Percentiles rank a stretch among this genome's conserved stretches.
Evolutionary conservation across 2,113 vertebrate genomes (phyloP).

Genomic region (Empidonax alnorum): DNA sequence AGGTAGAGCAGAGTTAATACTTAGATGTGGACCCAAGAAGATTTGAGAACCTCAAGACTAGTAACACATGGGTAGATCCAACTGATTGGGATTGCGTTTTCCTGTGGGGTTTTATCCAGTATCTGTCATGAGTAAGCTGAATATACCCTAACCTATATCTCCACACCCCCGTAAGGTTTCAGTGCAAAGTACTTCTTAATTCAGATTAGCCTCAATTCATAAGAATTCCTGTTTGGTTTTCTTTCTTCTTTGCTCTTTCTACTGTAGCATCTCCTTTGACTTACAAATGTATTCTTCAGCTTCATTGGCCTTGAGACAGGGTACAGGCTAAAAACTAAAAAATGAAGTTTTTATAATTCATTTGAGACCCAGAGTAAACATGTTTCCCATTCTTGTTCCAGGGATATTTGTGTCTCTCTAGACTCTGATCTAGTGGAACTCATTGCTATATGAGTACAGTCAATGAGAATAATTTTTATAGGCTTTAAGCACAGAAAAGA

Average conservation of each 20-base stretch:
- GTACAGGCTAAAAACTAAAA: not conserved
- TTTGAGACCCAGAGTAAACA: not conserved
- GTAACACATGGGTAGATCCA: not conserved
- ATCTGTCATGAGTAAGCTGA: not conserved
- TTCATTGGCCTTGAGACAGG: not conserved
- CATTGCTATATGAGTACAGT: not conserved
- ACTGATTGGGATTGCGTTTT: not conserved
- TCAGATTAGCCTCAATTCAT: not conserved
- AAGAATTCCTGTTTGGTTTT: not conserved
- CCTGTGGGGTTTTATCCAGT: not conserved
- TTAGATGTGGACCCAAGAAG: rapidly evolving
- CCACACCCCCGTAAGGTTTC: rapidly evolving
- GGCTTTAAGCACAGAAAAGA: not conserved
- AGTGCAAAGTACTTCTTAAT: not conserved
- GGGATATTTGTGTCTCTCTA: not conserved
- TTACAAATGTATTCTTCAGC: not conserved
- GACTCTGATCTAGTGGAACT: not conserved
- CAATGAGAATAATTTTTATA: not conserved
- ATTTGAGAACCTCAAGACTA: not conserved
- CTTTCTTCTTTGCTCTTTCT: not conserved
- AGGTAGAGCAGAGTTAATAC: not conserved
- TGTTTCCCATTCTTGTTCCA: not conserved
- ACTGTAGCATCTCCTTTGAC: not conserved
- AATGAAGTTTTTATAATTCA: not conserved
- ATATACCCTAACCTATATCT: not conserved